phyloP scores from a whole-genome alignment of 2,113 vertebrate species.

The Osmerus eperlanus region DNA sequence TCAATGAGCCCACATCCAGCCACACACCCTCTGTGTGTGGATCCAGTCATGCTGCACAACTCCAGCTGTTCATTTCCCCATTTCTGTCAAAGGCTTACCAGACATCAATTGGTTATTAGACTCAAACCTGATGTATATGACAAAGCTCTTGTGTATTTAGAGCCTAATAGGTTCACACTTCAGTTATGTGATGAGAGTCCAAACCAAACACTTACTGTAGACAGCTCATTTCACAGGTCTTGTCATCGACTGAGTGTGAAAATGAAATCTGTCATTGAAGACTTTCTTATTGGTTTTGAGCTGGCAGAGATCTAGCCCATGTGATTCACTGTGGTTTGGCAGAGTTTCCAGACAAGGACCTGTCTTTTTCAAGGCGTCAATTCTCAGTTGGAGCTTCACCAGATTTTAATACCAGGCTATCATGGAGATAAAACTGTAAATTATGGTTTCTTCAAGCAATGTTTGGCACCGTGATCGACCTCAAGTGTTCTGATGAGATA shows the following conservation, averaged over 20 bases:
- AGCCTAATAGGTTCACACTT: conserved; percentile 9
- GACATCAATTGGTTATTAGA: no score
- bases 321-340: conserved; percentile 16
- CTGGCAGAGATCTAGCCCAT: background rate
- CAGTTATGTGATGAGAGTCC: background rate
- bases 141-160: background rate
- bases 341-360: background rate
- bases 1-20: no score
- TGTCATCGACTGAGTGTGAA: conserved; percentile 1
- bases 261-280: background rate
- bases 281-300: background rate
- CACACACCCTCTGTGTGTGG: no score
- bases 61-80: no score
- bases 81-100: no score
- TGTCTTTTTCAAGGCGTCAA: background rate
- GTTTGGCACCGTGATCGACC: no score
- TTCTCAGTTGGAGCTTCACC: background rate
- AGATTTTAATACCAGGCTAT: background rate
- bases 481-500: no score
- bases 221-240: background rate
- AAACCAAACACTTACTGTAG: background rate
- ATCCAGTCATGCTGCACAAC: no score
- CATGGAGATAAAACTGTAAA: background rate
- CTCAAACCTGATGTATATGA: no score
- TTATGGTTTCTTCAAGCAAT: no score